Percentiles rank a stretch among this genome's conserved stretches.
Conservation (phyloP, 2,888 invertebrate species). For the Agonopterix subpropinquella region DNA sequence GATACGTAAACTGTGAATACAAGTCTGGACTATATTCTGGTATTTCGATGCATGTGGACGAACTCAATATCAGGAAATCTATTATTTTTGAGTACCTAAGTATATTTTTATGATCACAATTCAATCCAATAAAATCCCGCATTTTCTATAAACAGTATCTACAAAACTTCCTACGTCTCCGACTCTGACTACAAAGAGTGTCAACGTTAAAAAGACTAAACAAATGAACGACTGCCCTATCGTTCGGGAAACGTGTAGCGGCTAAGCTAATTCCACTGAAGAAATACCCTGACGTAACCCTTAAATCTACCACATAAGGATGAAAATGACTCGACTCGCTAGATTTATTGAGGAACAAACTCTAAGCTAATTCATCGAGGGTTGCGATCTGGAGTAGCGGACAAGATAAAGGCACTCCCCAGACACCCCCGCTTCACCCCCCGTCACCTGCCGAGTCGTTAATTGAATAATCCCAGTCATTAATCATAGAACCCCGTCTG, state of each 20-base stretch:
- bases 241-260: constrained; percentile 29
- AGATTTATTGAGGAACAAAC: no score
- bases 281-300: no score
- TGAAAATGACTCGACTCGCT: no score
- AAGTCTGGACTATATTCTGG: no score
- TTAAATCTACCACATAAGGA: no score
- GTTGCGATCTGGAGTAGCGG: constrained; percentile 38
- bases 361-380: constrained; percentile 44
- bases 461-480: constrained; percentile 75
- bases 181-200: constrained; percentile 1
- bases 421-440: constrained; percentile 10
- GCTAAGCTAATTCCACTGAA: constrained; percentile 35
- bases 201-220: constrained; percentile 30
- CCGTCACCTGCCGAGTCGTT: constrained; percentile 66
- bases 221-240: constrained; percentile 30
- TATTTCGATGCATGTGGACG: no score
- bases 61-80: no score
- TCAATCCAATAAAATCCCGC: not conserved
- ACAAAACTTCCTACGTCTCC: not conserved
- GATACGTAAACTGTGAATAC: no score
- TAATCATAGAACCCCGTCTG: constrained; percentile 69
- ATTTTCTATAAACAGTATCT: not conserved
- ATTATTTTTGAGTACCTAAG: no score
- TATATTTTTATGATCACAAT: no score
- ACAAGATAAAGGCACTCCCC: constrained; percentile 35